These are phyloP conservation scores for Peribatodes rhomboidaria DNA, from an alignment of 2,888 invertebrate genomes.

Conservation along the genomic window DNA sequence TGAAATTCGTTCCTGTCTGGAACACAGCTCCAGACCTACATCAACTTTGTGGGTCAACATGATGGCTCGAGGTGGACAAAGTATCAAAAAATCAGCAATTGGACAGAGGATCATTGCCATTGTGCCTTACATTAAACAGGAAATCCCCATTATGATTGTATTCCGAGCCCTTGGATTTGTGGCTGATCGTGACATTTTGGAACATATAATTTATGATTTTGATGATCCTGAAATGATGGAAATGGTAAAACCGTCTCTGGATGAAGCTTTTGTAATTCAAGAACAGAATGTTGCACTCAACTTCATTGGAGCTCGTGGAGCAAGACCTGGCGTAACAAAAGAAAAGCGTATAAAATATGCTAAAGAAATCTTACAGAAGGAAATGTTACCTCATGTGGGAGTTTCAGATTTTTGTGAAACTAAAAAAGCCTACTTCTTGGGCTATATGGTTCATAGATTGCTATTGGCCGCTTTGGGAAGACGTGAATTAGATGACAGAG, in stretches of 20 bases:
- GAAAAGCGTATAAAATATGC: slow-evolving; percentile 99
- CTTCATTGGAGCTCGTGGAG: slow-evolving; percentile 99
- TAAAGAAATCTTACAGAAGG: slow-evolving; percentile 99
- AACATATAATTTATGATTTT: slow-evolving; percentile 99
- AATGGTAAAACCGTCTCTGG: slow-evolving; percentile 99
- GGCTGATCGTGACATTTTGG: slow-evolving; percentile 99
- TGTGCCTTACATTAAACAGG: slow-evolving; percentile 99
- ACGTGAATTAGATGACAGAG: slow-evolving; percentile 99
- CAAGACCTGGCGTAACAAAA: slow-evolving; percentile 98
- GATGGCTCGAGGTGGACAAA: slow-evolving; percentile 99
- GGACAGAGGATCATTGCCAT: slow-evolving; percentile 99
- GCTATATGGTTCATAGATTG: slow-evolving; percentile 99
- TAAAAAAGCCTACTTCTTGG: slow-evolving; percentile 99
- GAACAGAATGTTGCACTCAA: slow-evolving; percentile 99
- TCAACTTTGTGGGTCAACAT: slow-evolving; percentile 99
- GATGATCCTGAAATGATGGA: slow-evolving; percentile 99
- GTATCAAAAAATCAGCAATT: slow-evolving; percentile 99
- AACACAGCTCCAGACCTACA: slow-evolving; percentile 95
- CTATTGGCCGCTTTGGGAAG: slow-evolving; percentile 97
- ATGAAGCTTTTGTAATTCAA: slow-evolving; percentile 99
- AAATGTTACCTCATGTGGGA: slow-evolving; percentile 99
- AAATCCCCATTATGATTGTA: slow-evolving; percentile 99
- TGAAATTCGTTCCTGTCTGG: slow-evolving; percentile 95
- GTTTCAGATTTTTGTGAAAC: slow-evolving; percentile 99
- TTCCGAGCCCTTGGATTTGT: slow-evolving; percentile 99